Evolutionary conservation across 2,113 vertebrate species (phyloP), one percentile per base, ranked within the genome.

Genomic region (Himantopus leucocephalus): DNA sequence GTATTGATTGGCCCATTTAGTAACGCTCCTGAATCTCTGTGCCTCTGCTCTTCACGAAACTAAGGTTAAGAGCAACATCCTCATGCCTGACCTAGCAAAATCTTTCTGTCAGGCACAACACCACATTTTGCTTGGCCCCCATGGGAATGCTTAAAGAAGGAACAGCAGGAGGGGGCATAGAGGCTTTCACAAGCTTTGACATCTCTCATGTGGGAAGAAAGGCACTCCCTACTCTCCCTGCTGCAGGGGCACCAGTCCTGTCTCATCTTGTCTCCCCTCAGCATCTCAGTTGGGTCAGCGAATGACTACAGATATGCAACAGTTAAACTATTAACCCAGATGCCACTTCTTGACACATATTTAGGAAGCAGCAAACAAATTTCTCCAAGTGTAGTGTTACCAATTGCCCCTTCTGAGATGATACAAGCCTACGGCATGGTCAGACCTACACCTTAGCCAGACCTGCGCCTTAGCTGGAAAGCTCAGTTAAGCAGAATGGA

Each of bases 1-100:
- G 62, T 89, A 97, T 97, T 34, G 90, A 98, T 60, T 70, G 5
- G 59, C 52, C 70, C 75, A 64, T 86, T 96, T 93, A 93, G 50
- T 91, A 95, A 88, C 59, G 83, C 82, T 90, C 76, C 71, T 87
- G 78, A 45, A 63, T 67, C 22, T 43, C 72, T 52, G 45, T 67
- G 26, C 9, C 45, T 63, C 75, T 91, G 72, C 63, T 79, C 47
- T 37, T 80, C 8, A 11, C 5, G 17, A 88, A 96, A 90, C 37
- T 52, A 50, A 50, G 48, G 48, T 50, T 50, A 50, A 89, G 34
- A 91, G 10, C 68, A 92, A 59, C 35, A 67, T 32, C 45, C 15
- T 48, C 24, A 58, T 29, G 27, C 55, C 37, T 91, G 48, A 91
- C 45, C 70, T 66, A 56, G n/a, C 7, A 90, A 72, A 71, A 34